Base-by-base conservation (phyloP, 2,888 invertebrate species). In the Gnatocerus cornutus region DNA sequence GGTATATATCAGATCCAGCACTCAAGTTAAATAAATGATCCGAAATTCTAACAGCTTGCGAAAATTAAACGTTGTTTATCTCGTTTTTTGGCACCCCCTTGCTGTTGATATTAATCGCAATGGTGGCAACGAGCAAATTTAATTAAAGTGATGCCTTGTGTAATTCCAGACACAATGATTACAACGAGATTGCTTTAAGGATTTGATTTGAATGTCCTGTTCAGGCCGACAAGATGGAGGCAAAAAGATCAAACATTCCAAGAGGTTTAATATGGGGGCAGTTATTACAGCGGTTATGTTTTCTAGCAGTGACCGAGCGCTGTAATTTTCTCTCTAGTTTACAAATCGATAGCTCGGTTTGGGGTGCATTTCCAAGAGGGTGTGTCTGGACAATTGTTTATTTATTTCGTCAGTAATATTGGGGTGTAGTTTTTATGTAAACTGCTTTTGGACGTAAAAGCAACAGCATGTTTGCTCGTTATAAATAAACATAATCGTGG, bases 71-170 rank as follows among this genome's bases (percentile, higher is more conserved):
- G 59, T 46, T 59, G 59, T 59, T 59, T 59, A 46, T 59, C 59
- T 59, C 46, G 43, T 59, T 59, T 59, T 59, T 59, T 46, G 37
- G 46, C 59, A 48, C 46, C 59, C 46, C 41, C 14, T 21, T 13
- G n/a, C 46, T 45, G 59, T 39, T 52, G 52, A 63, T 63, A 52
- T 63, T 63, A 63, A 63, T 50, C 63, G 63, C 29, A 29, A 41
- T 52, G 52, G 52, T 52, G 52, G 52, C 63, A 63, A 63, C 63
- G 50, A 63, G 43, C 30, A 63, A 63, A 52, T 63, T 63, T 63
- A 63, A 63, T 63, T 63, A 63, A 63, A 63, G 52, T 59, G 59
- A 48, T 46, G 63, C 52, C 63, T 62, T 41, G 62, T 52, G 63
- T 43, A 52, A 61, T 61, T 61, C 46, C 12, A 48, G 48, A 29